Evolutionary conservation across 1,140 invertebrate genomes (phyloP).

Genomic region (Diabrotica virgifera): DNA sequence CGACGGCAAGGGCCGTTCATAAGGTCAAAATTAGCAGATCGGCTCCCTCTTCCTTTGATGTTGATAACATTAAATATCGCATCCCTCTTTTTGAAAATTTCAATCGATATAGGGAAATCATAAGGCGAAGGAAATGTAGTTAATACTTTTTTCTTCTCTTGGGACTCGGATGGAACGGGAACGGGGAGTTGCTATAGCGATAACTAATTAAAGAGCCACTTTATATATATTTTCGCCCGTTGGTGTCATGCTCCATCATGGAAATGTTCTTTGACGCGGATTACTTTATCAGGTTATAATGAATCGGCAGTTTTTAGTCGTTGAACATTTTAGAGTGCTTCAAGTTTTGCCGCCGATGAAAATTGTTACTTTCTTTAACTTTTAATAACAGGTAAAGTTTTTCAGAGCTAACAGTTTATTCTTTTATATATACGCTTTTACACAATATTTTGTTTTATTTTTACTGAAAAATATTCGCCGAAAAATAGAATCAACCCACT

Average conservation of each 20-base stretch:
- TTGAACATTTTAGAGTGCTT: neutral
- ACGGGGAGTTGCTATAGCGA: conserved; percentile 1
- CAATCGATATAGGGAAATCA: conserved; percentile 2
- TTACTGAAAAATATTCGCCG: no score
- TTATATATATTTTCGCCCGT: neutral
- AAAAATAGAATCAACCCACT: no score
- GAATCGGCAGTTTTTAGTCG: neutral
- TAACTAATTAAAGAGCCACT: neutral
- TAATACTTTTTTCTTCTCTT: conserved; percentile 1
- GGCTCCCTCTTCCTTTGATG: neutral
- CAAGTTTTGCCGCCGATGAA: no score
- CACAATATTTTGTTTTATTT: no score
- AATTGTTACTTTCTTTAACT: no score
- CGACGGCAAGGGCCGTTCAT: no score
- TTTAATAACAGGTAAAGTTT: no score
- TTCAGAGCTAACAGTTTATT: no score
- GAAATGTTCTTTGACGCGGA: neutral
- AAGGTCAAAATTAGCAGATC: no score
- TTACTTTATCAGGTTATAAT: neutral
- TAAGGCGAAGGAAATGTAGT: conserved; percentile 2
- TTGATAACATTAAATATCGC: conserved; percentile 1
- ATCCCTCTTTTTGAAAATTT: neutral
- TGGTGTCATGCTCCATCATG: conserved; percentile 1
- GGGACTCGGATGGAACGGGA: neutral
- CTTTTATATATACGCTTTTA: no score